Conservation (phyloP, 2,888 invertebrate genomes). For the Mellilla xanthometata region DNA sequence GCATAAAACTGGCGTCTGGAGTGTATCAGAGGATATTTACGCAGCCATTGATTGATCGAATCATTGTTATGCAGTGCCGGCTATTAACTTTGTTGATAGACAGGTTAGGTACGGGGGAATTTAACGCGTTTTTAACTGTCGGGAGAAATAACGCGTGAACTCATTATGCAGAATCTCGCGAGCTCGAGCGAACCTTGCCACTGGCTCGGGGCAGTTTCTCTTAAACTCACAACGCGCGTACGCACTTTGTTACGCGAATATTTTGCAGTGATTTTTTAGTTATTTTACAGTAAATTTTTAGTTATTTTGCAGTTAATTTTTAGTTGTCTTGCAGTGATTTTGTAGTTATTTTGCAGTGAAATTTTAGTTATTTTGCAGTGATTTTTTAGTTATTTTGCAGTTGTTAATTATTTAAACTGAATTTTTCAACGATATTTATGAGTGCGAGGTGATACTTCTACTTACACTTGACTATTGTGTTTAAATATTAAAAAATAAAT, state of each 20-base stretch:
- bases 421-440: slow-evolving; percentile 40
- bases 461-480: too few relatives aligned
- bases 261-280: slow-evolving; percentile 21
- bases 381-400: slow-evolving; percentile 21
- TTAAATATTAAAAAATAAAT: too few relatives aligned
- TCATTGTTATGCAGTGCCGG: slow-evolving; percentile 53
- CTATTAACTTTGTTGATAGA: slow-evolving; percentile 25
- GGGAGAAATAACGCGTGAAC: slow-evolving; percentile 58
- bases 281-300: too few relatives aligned
- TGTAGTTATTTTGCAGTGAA: background rate
- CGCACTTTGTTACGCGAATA: slow-evolving; percentile 29
- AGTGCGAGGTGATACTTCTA: slow-evolving; percentile 53
- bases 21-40: slow-evolving; percentile 67
- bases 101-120: slow-evolving; percentile 27
- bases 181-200: slow-evolving; percentile 36
- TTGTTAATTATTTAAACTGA: slow-evolving; percentile 18
- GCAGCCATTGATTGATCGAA: slow-evolving; percentile 65
- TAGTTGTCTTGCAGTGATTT: slow-evolving; percentile 25
- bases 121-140: slow-evolving; percentile 64
- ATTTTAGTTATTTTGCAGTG: too few relatives aligned
- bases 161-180: slow-evolving; percentile 56
- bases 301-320: too few relatives aligned
- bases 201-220: slow-evolving; percentile 44
- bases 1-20: slow-evolving; percentile 67
- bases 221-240: slow-evolving; percentile 55